A percentile compares a stretch with the other conserved stretches of the same genome.
These are phyloP conservation scores for Craniophora ligustri DNA, from an alignment of 2,888 invertebrate species.

Conservation along the genomic window DNA sequence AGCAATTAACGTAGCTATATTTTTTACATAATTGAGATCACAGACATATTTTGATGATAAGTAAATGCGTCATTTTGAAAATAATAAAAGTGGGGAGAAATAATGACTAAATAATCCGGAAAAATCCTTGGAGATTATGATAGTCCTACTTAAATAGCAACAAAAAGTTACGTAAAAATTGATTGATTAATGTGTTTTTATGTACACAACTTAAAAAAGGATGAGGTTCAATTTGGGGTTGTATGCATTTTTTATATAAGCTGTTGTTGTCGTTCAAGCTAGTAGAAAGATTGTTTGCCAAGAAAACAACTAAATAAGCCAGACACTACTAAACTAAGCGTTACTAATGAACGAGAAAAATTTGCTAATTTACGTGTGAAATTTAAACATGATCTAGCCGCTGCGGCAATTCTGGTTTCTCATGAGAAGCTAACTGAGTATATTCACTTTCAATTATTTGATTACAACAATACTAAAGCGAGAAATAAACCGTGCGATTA, in stretches of 20 bases:
- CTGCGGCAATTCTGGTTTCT: conserved; percentile 54
- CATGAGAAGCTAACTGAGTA: conserved; percentile 56
- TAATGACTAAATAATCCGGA: no score
- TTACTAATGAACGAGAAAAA: conserved; percentile 30
- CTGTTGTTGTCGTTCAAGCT: no score
- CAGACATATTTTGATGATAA: neutral
- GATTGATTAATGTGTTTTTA: no score
- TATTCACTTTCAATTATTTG: conserved; percentile 57
- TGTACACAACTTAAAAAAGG: no score
- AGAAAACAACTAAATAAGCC: neutral
- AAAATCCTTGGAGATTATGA: no score
- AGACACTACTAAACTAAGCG: conserved; percentile 4
- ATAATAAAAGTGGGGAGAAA: neutral
- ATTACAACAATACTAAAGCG: conserved; percentile 52
- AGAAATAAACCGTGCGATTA: conserved; percentile 50
- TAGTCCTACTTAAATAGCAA: no score
- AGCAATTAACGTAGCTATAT: conserved; percentile 12
- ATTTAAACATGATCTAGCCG: conserved; percentile 38
- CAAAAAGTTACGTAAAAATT: no score
- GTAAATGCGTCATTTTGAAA: neutral
- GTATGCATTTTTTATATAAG: no score
- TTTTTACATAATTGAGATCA: neutral
- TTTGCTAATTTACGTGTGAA: conserved; percentile 44
- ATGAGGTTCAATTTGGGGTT: no score
- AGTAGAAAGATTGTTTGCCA: neutral